Percentiles rank a stretch among this genome's conserved stretches.
These are phyloP conservation scores for Pheosia gnoma DNA, from an alignment of 2,888 invertebrate genomes.

Conservation along the genomic window DNA sequence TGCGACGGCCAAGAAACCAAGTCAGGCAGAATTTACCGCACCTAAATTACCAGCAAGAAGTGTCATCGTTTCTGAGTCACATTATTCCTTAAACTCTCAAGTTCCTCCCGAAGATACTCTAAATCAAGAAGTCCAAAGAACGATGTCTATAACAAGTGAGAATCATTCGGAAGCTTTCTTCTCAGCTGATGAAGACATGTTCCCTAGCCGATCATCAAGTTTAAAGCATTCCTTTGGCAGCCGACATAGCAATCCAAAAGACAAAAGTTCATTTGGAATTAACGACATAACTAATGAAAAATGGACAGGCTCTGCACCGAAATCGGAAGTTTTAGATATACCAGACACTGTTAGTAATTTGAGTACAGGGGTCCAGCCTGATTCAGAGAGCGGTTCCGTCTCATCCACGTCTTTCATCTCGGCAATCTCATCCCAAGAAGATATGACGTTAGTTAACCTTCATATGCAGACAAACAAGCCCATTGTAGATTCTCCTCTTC, in stretches of 20 bases:
- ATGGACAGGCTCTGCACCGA: slow-evolving; percentile 68
- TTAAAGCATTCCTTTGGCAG: slow-evolving; percentile 85
- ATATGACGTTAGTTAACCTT: slow-evolving; percentile 95
- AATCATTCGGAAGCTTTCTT: slow-evolving; percentile 96
- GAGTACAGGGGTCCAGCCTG: slow-evolving; percentile 79
- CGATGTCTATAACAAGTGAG: slow-evolving; percentile 94
- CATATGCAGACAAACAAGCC: slow-evolving; percentile 97
- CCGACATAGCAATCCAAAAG: slow-evolving; percentile 73
- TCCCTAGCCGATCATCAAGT: slow-evolving; percentile 87
- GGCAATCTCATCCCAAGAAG: slow-evolving; percentile 96
- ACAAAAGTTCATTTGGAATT: slow-evolving; percentile 84
- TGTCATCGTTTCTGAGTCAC: slow-evolving; percentile 87
- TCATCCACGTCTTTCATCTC: slow-evolving; percentile 95
- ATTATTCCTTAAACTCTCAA: slow-evolving; percentile 86
- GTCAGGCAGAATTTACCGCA: slow-evolving; percentile 57
- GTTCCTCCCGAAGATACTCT: slow-evolving; percentile 83
- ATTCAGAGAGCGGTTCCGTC: slow-evolving; percentile 91
- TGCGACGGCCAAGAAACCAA: slow-evolving; percentile 55
- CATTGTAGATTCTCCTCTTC: slow-evolving; percentile 95
- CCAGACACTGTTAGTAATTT: slow-evolving; percentile 74
- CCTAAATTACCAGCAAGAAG: slow-evolving; percentile 76
- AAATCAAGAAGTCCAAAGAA: slow-evolving; percentile 89
- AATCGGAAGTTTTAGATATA: slow-evolving; percentile 62
- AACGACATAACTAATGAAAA: slow-evolving; percentile 71
- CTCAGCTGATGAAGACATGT: slow-evolving; percentile 95